Evolutionary conservation across 2,113 vertebrate species (phyloP), one percentile per base, ranked within the genome.

Genomic region (Saguinus midas): DNA sequence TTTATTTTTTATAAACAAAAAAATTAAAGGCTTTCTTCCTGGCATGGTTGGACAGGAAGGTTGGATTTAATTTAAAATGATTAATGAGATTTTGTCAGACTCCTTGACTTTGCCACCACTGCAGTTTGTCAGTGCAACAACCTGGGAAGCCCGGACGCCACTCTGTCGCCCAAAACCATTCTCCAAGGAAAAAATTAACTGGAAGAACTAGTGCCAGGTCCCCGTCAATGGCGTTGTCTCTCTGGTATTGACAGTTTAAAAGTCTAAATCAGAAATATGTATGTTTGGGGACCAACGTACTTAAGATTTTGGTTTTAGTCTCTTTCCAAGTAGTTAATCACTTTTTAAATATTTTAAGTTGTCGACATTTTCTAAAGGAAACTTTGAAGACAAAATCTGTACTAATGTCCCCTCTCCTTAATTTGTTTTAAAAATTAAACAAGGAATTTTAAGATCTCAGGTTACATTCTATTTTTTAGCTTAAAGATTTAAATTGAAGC

Each of bases 31-130:
- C 98, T 99, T 99, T 98, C 98, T 98, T 98, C 97, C 97, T 98
- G 96, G 98, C 96, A 91, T 92, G 82, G 97, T 97, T 97, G 96
- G 98, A 98, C 98, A 98, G 97, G 98, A 98, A 98, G 97, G 99
- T 99, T 99, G 98, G 98, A 98, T 99, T 99, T 99, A 99, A 99
- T 99, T 99, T 99, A 98, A 98, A 98, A 99, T 99, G 99, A 99
- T 99, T 99, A 99, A 99, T 99, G 99, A 98, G 98, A 98, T 98
- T 99, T 98, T 98, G 99, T 99, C 98, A 98, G 98, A 97, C 98
- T 98, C 99, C 98, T 98, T 98, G 98, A 98, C 98, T 98, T 98
- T 95, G 97, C 98, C 97, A 98, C 98, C 98, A 81, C 99, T 99
- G 99, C 99, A 99, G 98, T 99, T 99, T 99, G 99, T 99, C 99